Conservation (phyloP, 2,888 invertebrate genomes). For the Anaspis maculata region DNA sequence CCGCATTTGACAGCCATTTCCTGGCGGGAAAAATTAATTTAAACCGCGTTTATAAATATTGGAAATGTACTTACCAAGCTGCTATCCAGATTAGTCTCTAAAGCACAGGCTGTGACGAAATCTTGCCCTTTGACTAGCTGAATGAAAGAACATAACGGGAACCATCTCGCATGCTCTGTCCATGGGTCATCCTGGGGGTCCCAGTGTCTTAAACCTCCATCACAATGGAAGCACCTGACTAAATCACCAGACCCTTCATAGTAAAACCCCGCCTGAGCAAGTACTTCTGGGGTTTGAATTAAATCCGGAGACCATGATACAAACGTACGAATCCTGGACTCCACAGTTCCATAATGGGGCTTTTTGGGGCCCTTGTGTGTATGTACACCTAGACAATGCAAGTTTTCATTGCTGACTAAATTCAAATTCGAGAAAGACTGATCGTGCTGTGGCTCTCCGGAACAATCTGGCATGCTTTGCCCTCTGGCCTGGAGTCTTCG, state of each 20-base stretch:
- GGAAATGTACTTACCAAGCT: conserved; percentile 20
- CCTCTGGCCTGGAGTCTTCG: no score
- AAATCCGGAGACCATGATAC: conserved; percentile 67
- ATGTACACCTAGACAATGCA: conserved; percentile 46
- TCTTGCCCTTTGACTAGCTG: conserved; percentile 71
- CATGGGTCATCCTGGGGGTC: conserved; percentile 84
- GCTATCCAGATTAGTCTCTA: conserved; percentile 33
- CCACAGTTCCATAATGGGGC: conserved; percentile 59
- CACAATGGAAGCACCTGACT: conserved; percentile 91
- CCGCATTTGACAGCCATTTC: no score
- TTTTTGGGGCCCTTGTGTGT: conserved; percentile 54
- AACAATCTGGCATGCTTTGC: no score
- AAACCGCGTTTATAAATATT: no score
- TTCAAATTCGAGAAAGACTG: conserved; percentile 21
- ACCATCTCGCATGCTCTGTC: conserved; percentile 92
- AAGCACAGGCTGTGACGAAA: conserved; percentile 54
- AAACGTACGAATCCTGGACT: conserved; percentile 63
- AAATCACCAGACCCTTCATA: conserved; percentile 67
- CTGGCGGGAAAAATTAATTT: no score
- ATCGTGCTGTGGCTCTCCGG: conserved; percentile 9
- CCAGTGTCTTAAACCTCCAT: conserved; percentile 87
- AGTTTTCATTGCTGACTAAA: conserved; percentile 37
- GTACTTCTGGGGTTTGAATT: conserved; percentile 63
- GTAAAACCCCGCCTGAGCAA: conserved; percentile 86
- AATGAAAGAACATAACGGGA: conserved; percentile 80